Evolutionary conservation across 2,888 invertebrate species (phyloP), one percentile per base, ranked within the genome.

Genomic region (Agonopterix heracliana): DNA sequence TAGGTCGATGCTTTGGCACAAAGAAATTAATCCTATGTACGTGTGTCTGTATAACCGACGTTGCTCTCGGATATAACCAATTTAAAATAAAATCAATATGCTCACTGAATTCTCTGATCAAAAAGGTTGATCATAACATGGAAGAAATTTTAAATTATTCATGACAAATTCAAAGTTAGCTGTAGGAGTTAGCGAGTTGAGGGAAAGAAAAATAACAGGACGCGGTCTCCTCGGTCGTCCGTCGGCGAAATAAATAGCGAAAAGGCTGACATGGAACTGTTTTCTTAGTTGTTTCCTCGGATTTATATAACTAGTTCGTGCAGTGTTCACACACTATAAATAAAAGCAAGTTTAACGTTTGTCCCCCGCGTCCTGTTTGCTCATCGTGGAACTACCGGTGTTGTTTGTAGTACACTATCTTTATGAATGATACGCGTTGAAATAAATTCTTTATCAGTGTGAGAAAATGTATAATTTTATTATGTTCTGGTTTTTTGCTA

Each of bases 161-260:
- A 83, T 82, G 76, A 78, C 73, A 73, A 80, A 79, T 73, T 71
- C 71, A 67, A 79, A 84, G 76, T 83, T 78, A 70, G 66, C 66
- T 63, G 64, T 59, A 64, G 59, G 63, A 68, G 68, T 68, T 63
- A 26, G 26, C 26, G 26, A 26, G 26, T 26, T 26, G 26, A 59
- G 56, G 60, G 59, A 60, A 64, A 71, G 75, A 74, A 75, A 77
- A 77, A 74, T 72, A 78, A 78, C 68, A 64, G 58, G 59, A 61
- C 65, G 64, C 66, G 63, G 26, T 5, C 26, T 26, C 26, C 7
- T 26, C 26, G 62, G 57, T 55, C 59, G 61, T 58, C 58, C 59
- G 61, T 58, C 58, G 61, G 65, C 56, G 63, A 70, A 69, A 75
- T 72, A 75, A 74, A 78, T 74, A 74, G 69, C 64, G 64, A 69